These are phyloP conservation scores for Pedionomus torquatus DNA, from an alignment of 2,113 vertebrate species.

Conservation along the genomic window DNA sequence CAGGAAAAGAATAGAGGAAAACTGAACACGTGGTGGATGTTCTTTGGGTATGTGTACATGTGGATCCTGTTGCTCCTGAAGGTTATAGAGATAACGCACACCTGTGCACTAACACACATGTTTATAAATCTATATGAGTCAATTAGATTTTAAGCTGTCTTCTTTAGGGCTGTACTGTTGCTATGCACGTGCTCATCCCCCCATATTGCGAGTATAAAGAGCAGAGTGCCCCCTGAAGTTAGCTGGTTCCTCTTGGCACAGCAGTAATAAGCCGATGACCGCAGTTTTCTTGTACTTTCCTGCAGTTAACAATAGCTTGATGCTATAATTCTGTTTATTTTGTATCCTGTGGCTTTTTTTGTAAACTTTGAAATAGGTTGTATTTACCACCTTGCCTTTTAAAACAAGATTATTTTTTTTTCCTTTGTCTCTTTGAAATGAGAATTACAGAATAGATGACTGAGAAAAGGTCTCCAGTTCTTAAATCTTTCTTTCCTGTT, in stretches of 20 bases:
- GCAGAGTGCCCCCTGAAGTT: neutral
- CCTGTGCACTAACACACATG: accelerated
- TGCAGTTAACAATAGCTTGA: neutral
- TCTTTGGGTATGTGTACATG: neutral
- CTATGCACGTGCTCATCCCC: neutral
- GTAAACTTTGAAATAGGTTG: neutral
- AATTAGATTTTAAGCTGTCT: neutral
- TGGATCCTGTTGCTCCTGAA: neutral
- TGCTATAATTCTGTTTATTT: neutral
- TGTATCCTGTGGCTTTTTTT: neutral
- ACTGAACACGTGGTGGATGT: neutral
- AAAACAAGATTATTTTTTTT: neutral
- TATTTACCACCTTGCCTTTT: neutral
- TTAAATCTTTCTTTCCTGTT: neutral
- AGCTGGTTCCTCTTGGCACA: neutral
- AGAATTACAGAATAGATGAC: neutral
- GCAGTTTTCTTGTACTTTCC: neutral
- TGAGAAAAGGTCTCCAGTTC: neutral
- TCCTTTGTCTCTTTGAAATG: neutral
- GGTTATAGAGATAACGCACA: neutral
- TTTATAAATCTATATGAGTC: too few relatives aligned
- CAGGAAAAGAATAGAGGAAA: neutral
- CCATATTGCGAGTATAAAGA: neutral
- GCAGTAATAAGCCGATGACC: neutral
- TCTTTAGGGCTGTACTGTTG: neutral